A percentile compares a stretch with the other conserved stretches of the same genome.
phyloP scores from a whole-genome alignment of 2,888 invertebrate species.

The Hyppa rectilinea region DNA sequence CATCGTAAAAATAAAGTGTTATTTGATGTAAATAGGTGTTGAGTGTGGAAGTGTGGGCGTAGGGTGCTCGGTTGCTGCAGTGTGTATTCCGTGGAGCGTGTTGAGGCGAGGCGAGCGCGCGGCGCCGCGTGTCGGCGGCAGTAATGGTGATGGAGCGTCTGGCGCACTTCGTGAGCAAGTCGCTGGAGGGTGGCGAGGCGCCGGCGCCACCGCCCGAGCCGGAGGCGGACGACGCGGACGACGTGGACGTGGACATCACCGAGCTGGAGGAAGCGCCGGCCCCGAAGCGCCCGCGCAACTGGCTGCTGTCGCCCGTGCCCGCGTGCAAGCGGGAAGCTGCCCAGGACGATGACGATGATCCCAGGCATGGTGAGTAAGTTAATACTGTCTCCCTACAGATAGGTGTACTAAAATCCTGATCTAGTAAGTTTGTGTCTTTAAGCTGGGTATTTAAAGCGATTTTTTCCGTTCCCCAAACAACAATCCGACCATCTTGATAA shows the following conservation, averaged over 20 bases:
- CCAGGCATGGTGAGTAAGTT: conserved; percentile 81
- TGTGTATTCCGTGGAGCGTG: conserved; percentile 82
- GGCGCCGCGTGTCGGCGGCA: conserved; percentile 83
- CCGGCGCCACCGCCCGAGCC: conserved; percentile 88
- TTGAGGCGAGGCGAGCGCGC: conserved; percentile 84
- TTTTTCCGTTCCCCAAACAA: not conserved
- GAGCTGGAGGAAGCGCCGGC: conserved; percentile 86
- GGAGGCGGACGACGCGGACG: conserved; percentile 82
- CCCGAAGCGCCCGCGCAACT: conserved; percentile 84
- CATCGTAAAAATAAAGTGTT: conserved; percentile 50
- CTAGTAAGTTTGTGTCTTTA: not conserved
- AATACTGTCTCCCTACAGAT: not conserved
- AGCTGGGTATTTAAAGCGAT: not conserved
- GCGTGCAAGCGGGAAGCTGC: conserved; percentile 80
- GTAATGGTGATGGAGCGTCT: conserved; percentile 95
- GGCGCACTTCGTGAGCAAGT: conserved; percentile 97
- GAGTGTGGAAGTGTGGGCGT: conserved; percentile 79
- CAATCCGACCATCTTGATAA: not conserved
- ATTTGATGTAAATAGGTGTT: conserved; percentile 42
- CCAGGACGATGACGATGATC: conserved; percentile 85
- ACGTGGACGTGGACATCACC: conserved; percentile 88
- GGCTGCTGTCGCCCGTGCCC: conserved; percentile 87
- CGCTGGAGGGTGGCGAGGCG: conserved; percentile 92
- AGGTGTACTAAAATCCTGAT: not conserved
- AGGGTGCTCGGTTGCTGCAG: conserved; percentile 78